Evolutionary conservation across 1,140 invertebrate genomes (phyloP), one percentile per base, ranked within the genome.

Genomic region (Theocolax elegans): DNA sequence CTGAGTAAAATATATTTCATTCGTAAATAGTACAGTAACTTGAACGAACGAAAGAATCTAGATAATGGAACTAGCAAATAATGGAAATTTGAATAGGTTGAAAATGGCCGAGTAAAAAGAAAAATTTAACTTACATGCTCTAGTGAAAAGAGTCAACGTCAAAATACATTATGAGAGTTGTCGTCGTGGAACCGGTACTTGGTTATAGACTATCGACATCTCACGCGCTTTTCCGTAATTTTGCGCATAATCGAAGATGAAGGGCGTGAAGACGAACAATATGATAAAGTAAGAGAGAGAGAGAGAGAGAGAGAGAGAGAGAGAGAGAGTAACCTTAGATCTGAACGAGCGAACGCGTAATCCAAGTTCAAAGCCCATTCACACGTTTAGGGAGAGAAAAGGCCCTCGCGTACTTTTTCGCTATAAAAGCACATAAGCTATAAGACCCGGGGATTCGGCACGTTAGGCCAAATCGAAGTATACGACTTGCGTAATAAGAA

Each of bases 401-500:
- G 42, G 42, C 42, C 42, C n/a, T n/a, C 13, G 42, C 10, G 35
- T 17, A 46, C 31, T 35, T 10, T 35, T 13, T 15, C 42, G 29
- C 58, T n/a, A 29, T 35, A 13, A 56, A 44, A 35, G 46, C 44
- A 21, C n/a, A 53, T 62, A 67, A 72, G 64, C 65, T 49, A 19
- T 60, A 67, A 54, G 70, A 72, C 8, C 21, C 21, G 13, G 44
- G 63, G 35, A 60, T 66, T 44, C 48, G 64, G 51, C 71, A 67
- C 64, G 58, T 63, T 53, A 48, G 48, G 13, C 49, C 42, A 51
- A 64, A 72, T 67, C 46, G 49, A 58, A 65, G 23, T 40, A 15
- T 51, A 44, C 67, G 67, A 63, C 1, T n/a, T 31, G 66, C 27
- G 46, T 65, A 63, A 72, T 68, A 71, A 71, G 66, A 72, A 71